Evolutionary conservation across 2,797 vertebrate species (phyloP), one percentile per base, ranked within the genome.

Genomic region (Petrocephalus schoutedeni): DNA sequence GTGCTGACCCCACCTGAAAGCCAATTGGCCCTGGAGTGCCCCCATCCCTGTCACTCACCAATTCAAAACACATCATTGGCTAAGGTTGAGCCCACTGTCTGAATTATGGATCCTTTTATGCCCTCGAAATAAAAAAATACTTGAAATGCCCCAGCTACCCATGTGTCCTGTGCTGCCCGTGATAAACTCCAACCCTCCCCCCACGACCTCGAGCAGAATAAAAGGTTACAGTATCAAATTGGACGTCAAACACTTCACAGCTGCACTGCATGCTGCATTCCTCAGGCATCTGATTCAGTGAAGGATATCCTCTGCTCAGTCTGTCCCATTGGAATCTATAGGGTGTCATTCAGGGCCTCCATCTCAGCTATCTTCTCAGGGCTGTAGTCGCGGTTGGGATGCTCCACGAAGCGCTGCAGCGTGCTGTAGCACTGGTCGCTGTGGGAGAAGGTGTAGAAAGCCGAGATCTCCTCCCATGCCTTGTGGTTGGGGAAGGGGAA

Each of bases 391-490:
- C 93, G 92, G 84, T 94, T 92, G 0, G 88, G 61, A 9, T 90
- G 91, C 64, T 98, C 97, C 90, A 98, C 97, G 0, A 97, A 96
- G 28, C 86, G 95, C 91, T 98, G 97, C 89, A 99, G 95, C 0
- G 95, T 97, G 90, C 98, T 99, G 12, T 99, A 99, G 86, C 94
- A 96, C 86, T 97, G 96, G 71, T 95, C 95, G 3, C 94, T 95
- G 8, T 71, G 92, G 84, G 91, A 92, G 89, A 97, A 98, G 9
- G 92, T 94, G 89, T 97, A 95, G 6, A 96, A 89, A 6, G 94
- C 89, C 0, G 98, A 99, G 90, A 98, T 95, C 90, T 97, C 94
- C 90, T 99, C 97, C 98, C 98, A 99, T 1, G 97, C 96, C n/a
- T 89, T 95, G 91, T 97, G 96, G 87, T 91, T 94, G 10, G 98